Conservation (phyloP, 2,797 vertebrate genomes). For the Sparidentex hasta region DNA sequence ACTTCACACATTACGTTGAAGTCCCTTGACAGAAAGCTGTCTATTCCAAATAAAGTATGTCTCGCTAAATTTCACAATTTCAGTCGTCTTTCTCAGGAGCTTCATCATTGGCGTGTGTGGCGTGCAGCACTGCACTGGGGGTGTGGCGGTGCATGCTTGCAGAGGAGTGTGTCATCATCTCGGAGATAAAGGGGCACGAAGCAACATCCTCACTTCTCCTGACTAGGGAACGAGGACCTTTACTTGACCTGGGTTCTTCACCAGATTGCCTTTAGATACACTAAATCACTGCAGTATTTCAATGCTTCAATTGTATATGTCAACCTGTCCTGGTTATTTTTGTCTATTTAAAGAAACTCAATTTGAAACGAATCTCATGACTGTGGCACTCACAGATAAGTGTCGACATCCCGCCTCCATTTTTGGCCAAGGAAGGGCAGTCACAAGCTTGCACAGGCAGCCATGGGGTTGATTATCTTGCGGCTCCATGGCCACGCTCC, state of each 20-base stretch:
- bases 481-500: constrained; percentile 63
- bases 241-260: background rate
- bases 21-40: constrained; percentile 16
- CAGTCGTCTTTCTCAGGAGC: constrained; percentile 26
- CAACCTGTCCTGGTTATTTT: constrained; percentile 19
- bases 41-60: constrained; percentile 15
- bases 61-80: constrained; percentile 13
- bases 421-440: constrained; percentile 27
- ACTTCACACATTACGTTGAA: background rate
- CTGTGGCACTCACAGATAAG: constrained; percentile 46
- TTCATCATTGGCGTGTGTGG: constrained; percentile 13
- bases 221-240: constrained; percentile 35
- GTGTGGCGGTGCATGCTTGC: constrained; percentile 17
- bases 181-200: constrained; percentile 26
- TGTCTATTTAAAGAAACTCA: constrained; percentile 12
- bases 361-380: constrained; percentile 40
- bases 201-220: constrained; percentile 34
- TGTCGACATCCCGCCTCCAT: constrained; percentile 31
- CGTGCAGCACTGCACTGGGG: constrained; percentile 29
- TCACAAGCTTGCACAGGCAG: constrained; percentile 53
- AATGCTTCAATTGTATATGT: background rate
- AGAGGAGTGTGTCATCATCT: constrained; percentile 33
- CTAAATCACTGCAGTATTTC: constrained; percentile 12
- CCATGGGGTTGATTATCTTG: constrained; percentile 70
- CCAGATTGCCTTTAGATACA: constrained; percentile 28